Percentiles rank a stretch among this genome's conserved stretches.
These are phyloP conservation scores for Troglohyphantes excavatus DNA, from an alignment of 2,888 invertebrate species.

Conservation along the genomic window DNA sequence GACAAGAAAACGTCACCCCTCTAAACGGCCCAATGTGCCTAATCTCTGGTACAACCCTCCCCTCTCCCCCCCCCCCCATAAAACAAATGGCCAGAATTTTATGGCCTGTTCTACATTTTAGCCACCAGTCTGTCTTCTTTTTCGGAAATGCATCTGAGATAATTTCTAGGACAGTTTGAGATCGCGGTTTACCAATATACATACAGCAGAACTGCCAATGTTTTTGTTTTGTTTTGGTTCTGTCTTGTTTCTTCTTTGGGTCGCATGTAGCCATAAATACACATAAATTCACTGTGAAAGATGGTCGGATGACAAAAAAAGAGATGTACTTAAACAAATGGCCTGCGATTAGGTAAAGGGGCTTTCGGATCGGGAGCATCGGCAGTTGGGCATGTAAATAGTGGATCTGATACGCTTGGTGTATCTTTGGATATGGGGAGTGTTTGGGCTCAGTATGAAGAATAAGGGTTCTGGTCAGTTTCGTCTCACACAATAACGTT, in stretches of 20 bases:
- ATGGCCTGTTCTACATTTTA: constrained; percentile 63
- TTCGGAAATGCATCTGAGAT: constrained; percentile 62
- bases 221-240: constrained; percentile 24
- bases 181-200: constrained; percentile 27
- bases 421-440: background rate
- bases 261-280: constrained; percentile 69
- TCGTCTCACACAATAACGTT: too few relatives aligned
- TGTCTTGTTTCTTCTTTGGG: too few relatives aligned
- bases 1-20: constrained; percentile 46
- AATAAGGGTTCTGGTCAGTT: too few relatives aligned
- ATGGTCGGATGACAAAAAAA: constrained; percentile 16
- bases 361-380: background rate
- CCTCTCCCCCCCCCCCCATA: constrained; percentile 22
- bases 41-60: constrained; percentile 47
- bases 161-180: constrained; percentile 71
- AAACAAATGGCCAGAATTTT: constrained; percentile 73
- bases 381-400: background rate
- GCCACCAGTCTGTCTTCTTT: constrained; percentile 29
- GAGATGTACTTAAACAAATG: constrained; percentile 72
- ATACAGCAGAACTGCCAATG: constrained; percentile 40
- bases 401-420: background rate
- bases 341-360: constrained; percentile 58
- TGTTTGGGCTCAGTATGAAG: too few relatives aligned
- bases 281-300: constrained; percentile 72
- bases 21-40: constrained; percentile 48